Conservation (phyloP, 1,140 invertebrate genomes). For the Drosophila mauritiana region DNA sequence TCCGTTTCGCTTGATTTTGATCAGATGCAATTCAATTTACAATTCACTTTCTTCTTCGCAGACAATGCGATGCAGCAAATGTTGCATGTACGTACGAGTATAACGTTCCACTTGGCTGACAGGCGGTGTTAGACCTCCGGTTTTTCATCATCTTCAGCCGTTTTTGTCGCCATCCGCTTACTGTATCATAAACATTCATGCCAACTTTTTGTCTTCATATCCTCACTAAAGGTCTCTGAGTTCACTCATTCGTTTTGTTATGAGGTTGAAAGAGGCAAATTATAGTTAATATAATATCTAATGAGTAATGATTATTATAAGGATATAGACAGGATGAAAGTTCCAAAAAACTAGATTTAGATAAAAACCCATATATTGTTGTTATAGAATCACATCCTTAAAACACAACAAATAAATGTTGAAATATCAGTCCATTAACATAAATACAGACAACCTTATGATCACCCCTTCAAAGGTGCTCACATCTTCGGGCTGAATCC, state of each 20-base stretch:
- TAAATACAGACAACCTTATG: neutral
- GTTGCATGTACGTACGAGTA: slow-evolving; percentile 23
- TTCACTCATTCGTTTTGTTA: neutral
- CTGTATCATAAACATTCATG: slow-evolving; percentile 76
- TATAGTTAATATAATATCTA: neutral
- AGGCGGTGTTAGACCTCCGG: slow-evolving; percentile 17
- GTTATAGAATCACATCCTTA: too few relatives aligned
- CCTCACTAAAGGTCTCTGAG: neutral
- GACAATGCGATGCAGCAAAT: slow-evolving; percentile 58
- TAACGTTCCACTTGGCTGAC: slow-evolving; percentile 70
- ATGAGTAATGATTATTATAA: neutral
- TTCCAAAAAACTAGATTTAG: too few relatives aligned
- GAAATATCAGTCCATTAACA: neutral
- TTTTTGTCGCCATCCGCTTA: slow-evolving; percentile 59
- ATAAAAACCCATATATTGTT: too few relatives aligned
- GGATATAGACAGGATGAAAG: neutral
- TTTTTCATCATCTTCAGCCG: slow-evolving; percentile 62
- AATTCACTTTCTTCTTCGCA: slow-evolving; percentile 40
- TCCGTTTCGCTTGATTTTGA: slow-evolving; percentile 70
- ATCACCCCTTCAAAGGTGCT: neutral
- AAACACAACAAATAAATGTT: too few relatives aligned
- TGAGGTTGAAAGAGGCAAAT: neutral
- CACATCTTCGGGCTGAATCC: slow-evolving; percentile 1
- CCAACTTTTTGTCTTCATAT: slow-evolving; percentile 43
- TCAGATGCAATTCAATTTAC: slow-evolving; percentile 74